phyloP scores from a whole-genome alignment of 2,113 vertebrate species.

The Vanacampus margaritifer region DNA sequence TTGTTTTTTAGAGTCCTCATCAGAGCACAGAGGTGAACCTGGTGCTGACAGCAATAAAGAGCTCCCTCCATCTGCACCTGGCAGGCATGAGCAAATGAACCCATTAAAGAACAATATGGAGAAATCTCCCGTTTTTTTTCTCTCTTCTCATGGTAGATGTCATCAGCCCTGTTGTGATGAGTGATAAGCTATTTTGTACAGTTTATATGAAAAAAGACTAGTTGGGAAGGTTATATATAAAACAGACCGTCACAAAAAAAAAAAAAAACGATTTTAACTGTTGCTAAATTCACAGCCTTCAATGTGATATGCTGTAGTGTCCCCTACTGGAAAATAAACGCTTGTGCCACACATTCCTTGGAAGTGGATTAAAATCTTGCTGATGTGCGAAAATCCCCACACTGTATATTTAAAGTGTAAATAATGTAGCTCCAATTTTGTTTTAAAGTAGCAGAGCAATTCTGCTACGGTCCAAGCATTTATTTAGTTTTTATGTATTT shows the following conservation, averaged over 20 bases:
- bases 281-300: background rate
- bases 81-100: constrained; percentile 60
- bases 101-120: constrained; percentile 52
- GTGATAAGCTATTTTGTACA: constrained; percentile 61
- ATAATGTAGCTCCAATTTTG: too few species aligned
- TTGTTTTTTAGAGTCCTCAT: constrained; percentile 19
- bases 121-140: constrained; percentile 52
- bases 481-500: too few species aligned
- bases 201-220: background rate
- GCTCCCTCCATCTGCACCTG: constrained; percentile 65
- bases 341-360: background rate
- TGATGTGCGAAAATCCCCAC: background rate
- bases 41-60: constrained; percentile 61
- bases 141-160: constrained; percentile 50
- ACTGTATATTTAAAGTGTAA: background rate
- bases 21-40: constrained; percentile 46
- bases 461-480: too few species aligned
- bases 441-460: too few species aligned
- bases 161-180: constrained; percentile 48
- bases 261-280: constrained; percentile 9
- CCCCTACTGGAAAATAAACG: constrained; percentile 44
- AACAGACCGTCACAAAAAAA: constrained; percentile 5
- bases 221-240: constrained; percentile 28
- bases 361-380: background rate
- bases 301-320: constrained; percentile 12